Evolutionary conservation across 2,113 vertebrate genomes (phyloP).

Genomic region (Semnornis frantzii): DNA sequence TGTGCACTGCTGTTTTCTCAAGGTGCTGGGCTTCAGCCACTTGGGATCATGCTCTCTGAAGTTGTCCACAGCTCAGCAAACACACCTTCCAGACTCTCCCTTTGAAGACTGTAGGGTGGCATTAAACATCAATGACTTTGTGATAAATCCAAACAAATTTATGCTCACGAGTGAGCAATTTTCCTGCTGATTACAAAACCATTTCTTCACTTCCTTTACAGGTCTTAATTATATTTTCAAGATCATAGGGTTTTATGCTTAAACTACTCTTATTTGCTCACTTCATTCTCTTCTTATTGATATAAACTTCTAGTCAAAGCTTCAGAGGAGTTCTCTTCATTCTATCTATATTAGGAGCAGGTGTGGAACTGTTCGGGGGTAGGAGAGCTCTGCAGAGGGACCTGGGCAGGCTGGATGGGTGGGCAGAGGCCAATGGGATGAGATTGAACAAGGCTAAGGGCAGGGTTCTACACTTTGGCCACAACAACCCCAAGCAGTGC

Average conservation of each 20-base stretch:
- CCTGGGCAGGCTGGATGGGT: too few relatives aligned
- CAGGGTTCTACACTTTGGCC: too few relatives aligned
- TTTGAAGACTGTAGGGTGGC: not conserved
- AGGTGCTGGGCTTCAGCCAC: not conserved
- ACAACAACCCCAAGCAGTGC: too few relatives aligned
- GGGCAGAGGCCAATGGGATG: too few relatives aligned
- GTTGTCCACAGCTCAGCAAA: not conserved
- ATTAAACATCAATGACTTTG: not conserved
- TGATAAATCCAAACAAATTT: not conserved
- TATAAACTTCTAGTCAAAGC: not conserved
- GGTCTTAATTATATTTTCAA: not conserved
- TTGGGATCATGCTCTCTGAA: not conserved
- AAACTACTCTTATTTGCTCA: not conserved
- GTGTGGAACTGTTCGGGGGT: too few relatives aligned
- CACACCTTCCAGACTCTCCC: rapidly evolving
- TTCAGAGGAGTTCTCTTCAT: not conserved
- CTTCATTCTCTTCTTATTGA: not conserved
- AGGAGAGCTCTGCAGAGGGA: too few relatives aligned
- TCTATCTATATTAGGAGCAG: not conserved
- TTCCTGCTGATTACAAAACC: not conserved
- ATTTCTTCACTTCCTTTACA: not conserved
- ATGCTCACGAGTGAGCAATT: not conserved
- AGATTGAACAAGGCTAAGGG: too few relatives aligned
- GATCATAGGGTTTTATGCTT: not conserved
- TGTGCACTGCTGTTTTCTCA: not conserved